Evolutionary conservation across 2,797 vertebrate genomes (phyloP), one percentile per base, ranked within the genome.

Genomic region (Thaleichthys pacificus): DNA sequence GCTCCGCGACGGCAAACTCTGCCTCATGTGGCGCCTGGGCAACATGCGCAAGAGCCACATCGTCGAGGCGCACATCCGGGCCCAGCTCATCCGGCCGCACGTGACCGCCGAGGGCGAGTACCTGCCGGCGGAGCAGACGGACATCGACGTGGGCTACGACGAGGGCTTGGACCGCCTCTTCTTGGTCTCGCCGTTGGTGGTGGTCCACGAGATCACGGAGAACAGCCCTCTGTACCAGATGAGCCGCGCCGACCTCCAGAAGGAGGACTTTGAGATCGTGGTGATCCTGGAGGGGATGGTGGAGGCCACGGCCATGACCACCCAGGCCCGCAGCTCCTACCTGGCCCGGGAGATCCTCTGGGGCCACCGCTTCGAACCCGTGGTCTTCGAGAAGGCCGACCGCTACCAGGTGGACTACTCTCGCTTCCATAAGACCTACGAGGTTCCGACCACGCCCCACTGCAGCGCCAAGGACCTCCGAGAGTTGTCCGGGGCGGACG

Each of bases 221-320:
- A 93, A 85, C 80, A 98, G 96, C 82, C 96, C 96, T 0, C 89
- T 97, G 66, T 98, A 96, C 0, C 89, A 93, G 82, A 91, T 98
- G 80, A 95, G 93, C 83, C 86, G 86, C 69, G 89, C 86, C 30
- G 94, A 97, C 80, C 84, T 97, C 80, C 95, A 94, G 84, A 94
- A 91, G 0, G 94, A 96, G 0, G 95, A 98, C 88, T 99, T 99
- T 78, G 97, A 99, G 90, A 98, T 99, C 0, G 96, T 99, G 73
- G 97, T 99, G 81, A 99, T 99, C 86, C 90, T 99, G 30, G 97
- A 99, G 79, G 97, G 97, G 3, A 98, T 99, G 97, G 97, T 99
- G 82, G 97, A 99, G 90, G 97, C 97, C 82, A 99, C 97, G 0
- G 97, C 97, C 60, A 99, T 99, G 97, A 99, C 97, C 75, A 99